These are phyloP conservation scores for Eclectus roratus DNA, from an alignment of 2,113 vertebrate species.

Conservation along the genomic window DNA sequence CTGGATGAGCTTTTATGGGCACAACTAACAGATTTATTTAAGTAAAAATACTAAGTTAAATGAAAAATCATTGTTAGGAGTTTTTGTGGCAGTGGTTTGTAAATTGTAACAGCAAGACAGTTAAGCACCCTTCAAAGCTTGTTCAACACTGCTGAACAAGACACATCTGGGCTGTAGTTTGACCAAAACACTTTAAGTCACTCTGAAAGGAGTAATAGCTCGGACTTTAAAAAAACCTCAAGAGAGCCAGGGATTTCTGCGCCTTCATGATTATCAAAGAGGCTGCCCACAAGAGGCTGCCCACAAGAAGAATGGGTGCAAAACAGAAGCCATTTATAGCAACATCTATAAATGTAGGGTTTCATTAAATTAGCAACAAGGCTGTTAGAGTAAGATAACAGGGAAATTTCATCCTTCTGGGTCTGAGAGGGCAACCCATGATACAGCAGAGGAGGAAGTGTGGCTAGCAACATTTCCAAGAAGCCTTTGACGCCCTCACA, in stretches of 20 bases:
- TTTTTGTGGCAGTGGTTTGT: background rate
- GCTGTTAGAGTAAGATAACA: conserved; percentile 52
- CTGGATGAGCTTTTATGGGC: background rate
- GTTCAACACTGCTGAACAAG: background rate
- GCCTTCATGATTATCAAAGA: conserved; percentile 38
- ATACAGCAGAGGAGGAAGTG: conserved; percentile 37
- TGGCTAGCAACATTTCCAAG: background rate
- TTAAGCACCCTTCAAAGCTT: background rate
- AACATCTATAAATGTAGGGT: conserved; percentile 23
- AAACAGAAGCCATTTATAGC: conserved; percentile 54
- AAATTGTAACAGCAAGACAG: background rate
- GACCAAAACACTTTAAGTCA: background rate
- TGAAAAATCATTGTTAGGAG: background rate
- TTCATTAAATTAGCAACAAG: conserved; percentile 41
- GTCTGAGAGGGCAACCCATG: conserved; percentile 19
- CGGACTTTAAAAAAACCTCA: conserved; percentile 12
- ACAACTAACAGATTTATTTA: background rate
- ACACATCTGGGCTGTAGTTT: background rate
- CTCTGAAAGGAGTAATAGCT: background rate
- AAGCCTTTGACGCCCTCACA: background rate
- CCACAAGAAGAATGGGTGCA: conserved; percentile 29
- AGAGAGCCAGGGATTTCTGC: background rate
- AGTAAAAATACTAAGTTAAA: background rate
- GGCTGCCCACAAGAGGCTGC: conserved; percentile 43
- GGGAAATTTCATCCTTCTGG: conserved; percentile 16